Conservation (phyloP, 2,797 vertebrate species). For the Heterohyrax brucei region DNA sequence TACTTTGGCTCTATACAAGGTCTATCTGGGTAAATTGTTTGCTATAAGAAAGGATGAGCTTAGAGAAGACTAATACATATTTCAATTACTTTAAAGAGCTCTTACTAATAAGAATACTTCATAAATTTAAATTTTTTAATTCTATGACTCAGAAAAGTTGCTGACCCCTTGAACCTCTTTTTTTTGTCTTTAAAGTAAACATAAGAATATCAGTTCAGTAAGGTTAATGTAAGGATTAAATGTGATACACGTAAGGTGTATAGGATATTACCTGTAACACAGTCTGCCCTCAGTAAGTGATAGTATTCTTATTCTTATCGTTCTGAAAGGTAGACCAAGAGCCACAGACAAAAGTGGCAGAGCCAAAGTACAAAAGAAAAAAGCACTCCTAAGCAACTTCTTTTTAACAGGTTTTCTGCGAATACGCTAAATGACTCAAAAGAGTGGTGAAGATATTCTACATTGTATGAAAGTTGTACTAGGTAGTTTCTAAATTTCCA, state of each 20-base stretch:
- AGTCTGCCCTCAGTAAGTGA: background rate
- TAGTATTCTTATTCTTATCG: background rate
- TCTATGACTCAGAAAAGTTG: background rate
- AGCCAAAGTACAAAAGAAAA: background rate
- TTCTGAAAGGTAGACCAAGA: background rate
- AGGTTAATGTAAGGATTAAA: background rate
- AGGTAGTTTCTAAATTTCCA: background rate
- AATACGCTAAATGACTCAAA: background rate
- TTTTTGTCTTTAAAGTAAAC: background rate
- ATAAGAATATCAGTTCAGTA: background rate
- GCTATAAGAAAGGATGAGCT: background rate
- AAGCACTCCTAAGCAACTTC: background rate
- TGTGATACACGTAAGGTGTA: background rate
- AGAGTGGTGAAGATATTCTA: conserved; percentile 12
- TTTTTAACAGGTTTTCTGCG: background rate
- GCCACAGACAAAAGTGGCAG: background rate
- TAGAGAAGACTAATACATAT: conserved; percentile 21
- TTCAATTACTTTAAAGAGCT: conserved; percentile 31
- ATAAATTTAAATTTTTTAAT: background rate
- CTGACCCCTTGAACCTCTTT: background rate
- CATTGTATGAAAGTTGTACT: background rate
- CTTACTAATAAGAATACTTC: conserved; percentile 46
- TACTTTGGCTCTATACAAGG: background rate
- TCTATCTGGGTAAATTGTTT: background rate
- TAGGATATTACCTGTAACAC: background rate